Evolutionary conservation across 1,140 invertebrate species (phyloP).

Genomic region (Hydropsyche tenuis): DNA sequence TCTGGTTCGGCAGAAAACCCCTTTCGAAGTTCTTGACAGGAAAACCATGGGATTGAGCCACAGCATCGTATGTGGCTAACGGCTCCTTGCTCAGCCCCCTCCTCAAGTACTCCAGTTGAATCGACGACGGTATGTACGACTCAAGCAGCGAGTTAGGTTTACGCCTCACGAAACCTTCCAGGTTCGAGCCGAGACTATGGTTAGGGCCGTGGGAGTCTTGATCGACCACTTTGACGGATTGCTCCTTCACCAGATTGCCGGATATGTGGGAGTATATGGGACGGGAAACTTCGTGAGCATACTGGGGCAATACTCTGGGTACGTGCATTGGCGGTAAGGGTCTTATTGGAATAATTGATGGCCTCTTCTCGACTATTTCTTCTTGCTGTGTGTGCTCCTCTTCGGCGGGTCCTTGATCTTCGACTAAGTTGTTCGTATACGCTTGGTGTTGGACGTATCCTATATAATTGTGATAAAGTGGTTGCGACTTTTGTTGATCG

Average conservation of each 20-base stretch:
- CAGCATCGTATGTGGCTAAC: constrained; percentile 56
- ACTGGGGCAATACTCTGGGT: constrained; percentile 44
- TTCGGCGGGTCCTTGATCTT: constrained; percentile 7
- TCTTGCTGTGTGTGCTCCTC: constrained; percentile 19
- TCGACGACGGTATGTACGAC: constrained; percentile 60
- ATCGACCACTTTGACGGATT: constrained; percentile 35
- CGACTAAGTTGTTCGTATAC: constrained; percentile 4
- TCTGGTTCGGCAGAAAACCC: constrained; percentile 61
- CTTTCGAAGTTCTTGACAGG: constrained; percentile 56
- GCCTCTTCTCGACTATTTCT: not conserved
- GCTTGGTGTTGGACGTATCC: constrained; percentile 29
- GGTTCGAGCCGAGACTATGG: constrained; percentile 49
- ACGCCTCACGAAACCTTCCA: constrained; percentile 51
- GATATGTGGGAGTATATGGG: constrained; percentile 48
- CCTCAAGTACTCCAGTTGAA: constrained; percentile 61
- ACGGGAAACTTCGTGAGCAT: constrained; percentile 39
- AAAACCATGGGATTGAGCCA: constrained; percentile 51
- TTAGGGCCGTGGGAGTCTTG: constrained; percentile 52
- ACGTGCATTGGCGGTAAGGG: constrained; percentile 10
- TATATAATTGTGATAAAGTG: constrained; percentile 31
- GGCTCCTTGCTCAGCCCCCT: constrained; percentile 59
- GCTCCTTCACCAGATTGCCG: constrained; percentile 42
- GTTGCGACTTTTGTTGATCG: constrained; percentile 20
- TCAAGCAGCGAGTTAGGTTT: constrained; percentile 59
- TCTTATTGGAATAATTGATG: constrained; percentile 23